These are phyloP conservation scores for Solea senegalensis DNA, from an alignment of 2,113 vertebrate species.

Conservation along the genomic window DNA sequence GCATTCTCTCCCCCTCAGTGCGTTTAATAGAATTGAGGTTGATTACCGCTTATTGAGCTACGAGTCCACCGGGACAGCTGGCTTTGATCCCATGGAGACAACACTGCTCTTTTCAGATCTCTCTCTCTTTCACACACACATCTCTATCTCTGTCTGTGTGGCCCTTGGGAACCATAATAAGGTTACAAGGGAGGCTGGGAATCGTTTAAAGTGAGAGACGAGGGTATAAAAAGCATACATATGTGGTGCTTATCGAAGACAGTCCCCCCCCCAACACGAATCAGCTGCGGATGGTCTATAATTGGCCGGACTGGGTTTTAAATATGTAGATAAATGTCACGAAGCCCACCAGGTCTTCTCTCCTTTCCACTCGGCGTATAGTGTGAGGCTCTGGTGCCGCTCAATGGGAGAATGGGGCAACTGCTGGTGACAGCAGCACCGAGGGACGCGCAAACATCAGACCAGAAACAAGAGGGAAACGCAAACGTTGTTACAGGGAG, in stretches of 20 bases:
- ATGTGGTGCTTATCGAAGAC: neutral
- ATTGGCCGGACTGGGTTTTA: neutral
- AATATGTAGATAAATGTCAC: slow-evolving; percentile 10
- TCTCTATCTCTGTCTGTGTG: slow-evolving; percentile 18
- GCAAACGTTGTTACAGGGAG: slow-evolving; percentile 1
- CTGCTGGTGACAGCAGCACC: slow-evolving; percentile 75
- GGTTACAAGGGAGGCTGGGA: neutral
- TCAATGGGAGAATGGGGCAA: slow-evolving; percentile 83
- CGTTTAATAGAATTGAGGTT: slow-evolving; percentile 46
- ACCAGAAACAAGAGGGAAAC: slow-evolving; percentile 14
- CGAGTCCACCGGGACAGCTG: slow-evolving; percentile 42
- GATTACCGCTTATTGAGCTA: slow-evolving; percentile 55
- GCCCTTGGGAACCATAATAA: slow-evolving; percentile 8
- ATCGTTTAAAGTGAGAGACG: slow-evolving; percentile 16
- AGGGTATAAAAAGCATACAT: neutral
- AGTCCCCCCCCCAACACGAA: neutral
- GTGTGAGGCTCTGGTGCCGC: slow-evolving; percentile 85
- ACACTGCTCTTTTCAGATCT: slow-evolving; percentile 19
- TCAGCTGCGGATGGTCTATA: neutral
- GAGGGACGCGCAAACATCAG: slow-evolving; percentile 46
- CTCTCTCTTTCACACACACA: slow-evolving; percentile 16
- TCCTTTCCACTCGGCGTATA: slow-evolving; percentile 50
- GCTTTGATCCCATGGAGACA: slow-evolving; percentile 43
- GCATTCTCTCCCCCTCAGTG: neutral
- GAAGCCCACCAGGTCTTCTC: slow-evolving; percentile 7